Evolutionary conservation across 1,140 invertebrate species (phyloP).

Genomic region (Planococcus citri): DNA sequence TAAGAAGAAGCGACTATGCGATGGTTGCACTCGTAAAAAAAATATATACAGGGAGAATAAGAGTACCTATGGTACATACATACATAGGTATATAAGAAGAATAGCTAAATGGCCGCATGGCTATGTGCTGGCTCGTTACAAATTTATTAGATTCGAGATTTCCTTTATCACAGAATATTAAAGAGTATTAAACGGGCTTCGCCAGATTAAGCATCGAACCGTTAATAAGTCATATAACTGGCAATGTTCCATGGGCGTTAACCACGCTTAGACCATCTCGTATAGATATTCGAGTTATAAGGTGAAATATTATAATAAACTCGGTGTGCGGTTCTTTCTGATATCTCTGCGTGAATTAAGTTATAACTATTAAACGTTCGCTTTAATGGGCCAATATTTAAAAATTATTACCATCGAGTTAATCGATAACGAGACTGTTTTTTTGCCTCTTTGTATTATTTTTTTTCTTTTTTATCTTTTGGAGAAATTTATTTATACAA

Average conservation of each 20-base stretch:
- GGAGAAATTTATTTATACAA: not conserved
- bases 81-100: too few relatives aligned
- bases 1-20: too few relatives aligned
- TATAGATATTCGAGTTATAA: not conserved
- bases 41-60: too few relatives aligned
- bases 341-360: conserved; percentile 19
- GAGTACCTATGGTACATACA: too few relatives aligned
- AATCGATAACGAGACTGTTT: conserved; percentile 14
- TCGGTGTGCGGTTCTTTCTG: not conserved
- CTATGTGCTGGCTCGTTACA: too few relatives aligned
- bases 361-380: conserved; percentile 19
- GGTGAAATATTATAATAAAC: conserved; percentile 4
- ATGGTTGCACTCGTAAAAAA: too few relatives aligned
- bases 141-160: conserved; percentile 8
- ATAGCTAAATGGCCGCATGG: not conserved
- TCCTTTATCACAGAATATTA: conserved; percentile 3
- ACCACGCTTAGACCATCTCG: not conserved
- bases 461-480: not conserved
- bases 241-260: conserved; percentile 9
- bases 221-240: conserved; percentile 15
- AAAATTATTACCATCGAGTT: not conserved
- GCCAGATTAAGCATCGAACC: not conserved
- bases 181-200: not conserved
- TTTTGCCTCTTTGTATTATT: not conserved
- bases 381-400: conserved; percentile 16